Base-by-base conservation (phyloP, 2,888 invertebrate species). In the Halictus quadricinctus region DNA sequence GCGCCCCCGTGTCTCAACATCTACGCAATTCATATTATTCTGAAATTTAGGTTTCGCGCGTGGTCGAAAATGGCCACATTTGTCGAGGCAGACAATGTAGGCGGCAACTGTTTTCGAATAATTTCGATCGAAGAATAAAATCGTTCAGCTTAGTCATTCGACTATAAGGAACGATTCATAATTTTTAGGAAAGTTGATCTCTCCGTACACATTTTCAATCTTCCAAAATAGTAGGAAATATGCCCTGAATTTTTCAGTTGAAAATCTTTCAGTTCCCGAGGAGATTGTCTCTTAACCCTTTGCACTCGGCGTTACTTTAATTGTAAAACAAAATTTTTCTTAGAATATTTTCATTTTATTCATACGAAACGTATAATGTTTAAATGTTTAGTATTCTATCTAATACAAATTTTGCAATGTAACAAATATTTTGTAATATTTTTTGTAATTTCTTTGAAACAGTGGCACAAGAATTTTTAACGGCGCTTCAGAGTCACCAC, bases 221-320 rank as follows among this genome's bases (percentile, higher is more conserved):
- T 21, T 54, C 8, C 21, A 3, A 54, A 54, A 21, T 21, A 21
- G 7, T 18, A 21, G 8, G 8, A 21, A 54, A 54, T 54, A 6
- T 8, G 8, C 2, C 8, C 8, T 3, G 21, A n/a, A n/a, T n/a
- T n/a, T 58, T 12, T n/a, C 0, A 54, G n/a, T n/a, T n/a, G 0
- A n/a, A 12, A 46, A 3, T 46, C 46, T 13, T 46, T 46, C 46
- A 3, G n/a, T n/a, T n/a, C n/a, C n/a, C n/a, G n/a, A 46, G 46
- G 46, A 46, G 10, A 46, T 46, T 0, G 2, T 13, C 46, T 7
- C 46, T 36, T 3, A 36, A 36, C 29, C 29, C 29, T 29, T 29
- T 29, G 29, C 29, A 29, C 29, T 29, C 29, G 29, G 29, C 29
- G 29, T 29, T 29, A 29, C 1, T 29, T 29, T 0, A 29, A 29